Percentiles rank a stretch among this genome's conserved stretches.
Conservation (phyloP, 1,140 invertebrate species). For the Meloidogyne floridensis region DNA sequence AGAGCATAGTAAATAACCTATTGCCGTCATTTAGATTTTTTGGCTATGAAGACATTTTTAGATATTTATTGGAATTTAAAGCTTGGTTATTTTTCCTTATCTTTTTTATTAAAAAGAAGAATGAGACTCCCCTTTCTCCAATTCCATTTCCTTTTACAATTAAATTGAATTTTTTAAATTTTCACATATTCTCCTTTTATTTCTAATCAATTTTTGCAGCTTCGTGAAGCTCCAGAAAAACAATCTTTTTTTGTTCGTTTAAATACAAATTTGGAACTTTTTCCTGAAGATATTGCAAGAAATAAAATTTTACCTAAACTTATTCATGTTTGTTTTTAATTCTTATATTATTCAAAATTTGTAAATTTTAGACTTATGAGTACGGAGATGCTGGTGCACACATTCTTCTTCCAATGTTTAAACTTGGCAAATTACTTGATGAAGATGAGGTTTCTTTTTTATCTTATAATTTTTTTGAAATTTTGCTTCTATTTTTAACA, state of each 20-base stretch:
- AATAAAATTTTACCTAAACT: conserved; percentile 93
- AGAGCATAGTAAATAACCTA: background rate
- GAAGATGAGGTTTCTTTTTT: conserved; percentile 73
- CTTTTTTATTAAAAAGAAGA: no score
- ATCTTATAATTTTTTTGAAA: background rate
- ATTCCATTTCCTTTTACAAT: no score
- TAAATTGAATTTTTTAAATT: conserved; percentile 66
- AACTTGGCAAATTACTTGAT: conserved; percentile 71
- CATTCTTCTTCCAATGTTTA: conserved; percentile 69
- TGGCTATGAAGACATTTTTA: conserved; percentile 63
- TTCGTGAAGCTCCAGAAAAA: conserved; percentile 64
- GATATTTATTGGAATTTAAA: no score
- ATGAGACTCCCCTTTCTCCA: conserved; percentile 62
- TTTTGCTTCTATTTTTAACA: conserved; percentile 42
- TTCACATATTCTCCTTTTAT: no score
- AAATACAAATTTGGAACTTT: conserved; percentile 82
- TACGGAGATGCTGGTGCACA: conserved; percentile 47
- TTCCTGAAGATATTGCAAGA: conserved; percentile 85
- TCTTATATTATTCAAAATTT: no score
- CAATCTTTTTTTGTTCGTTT: conserved; percentile 82
- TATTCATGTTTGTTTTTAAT: conserved; percentile 77
- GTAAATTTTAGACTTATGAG: no score
- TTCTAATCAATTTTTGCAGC: background rate
- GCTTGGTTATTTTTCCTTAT: no score
- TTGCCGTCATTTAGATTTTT: conserved; percentile 75